phyloP scores from a whole-genome alignment of 2,113 vertebrate species.

The Syrrhaptes paradoxus region DNA sequence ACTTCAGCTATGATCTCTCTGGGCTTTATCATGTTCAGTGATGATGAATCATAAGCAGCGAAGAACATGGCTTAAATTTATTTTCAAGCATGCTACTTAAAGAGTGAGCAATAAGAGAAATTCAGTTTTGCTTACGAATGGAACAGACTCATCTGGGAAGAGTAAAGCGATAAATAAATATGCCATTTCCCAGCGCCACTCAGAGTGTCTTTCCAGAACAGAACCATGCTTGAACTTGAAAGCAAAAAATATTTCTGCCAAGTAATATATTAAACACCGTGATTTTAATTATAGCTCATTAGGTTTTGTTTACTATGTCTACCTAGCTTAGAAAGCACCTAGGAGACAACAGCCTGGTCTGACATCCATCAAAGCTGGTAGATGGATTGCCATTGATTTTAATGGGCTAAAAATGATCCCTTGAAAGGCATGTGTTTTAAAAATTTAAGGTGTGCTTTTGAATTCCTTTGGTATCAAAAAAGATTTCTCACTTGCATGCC shows the following conservation, averaged over 20 bases:
- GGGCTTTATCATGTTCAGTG: neutral
- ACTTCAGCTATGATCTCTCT: neutral
- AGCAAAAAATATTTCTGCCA: neutral
- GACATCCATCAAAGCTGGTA: neutral
- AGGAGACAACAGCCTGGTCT: neutral
- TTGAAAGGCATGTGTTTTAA: neutral
- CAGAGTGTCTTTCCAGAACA: neutral
- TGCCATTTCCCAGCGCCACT: neutral
- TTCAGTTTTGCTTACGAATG: neutral
- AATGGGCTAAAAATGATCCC: neutral
- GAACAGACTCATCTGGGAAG: neutral
- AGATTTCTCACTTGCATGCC: neutral
- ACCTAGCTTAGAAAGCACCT: neutral
- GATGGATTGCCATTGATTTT: neutral
- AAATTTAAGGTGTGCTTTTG: neutral
- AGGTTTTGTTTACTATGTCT: neutral
- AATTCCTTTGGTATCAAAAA: neutral
- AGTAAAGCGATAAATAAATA: neutral
- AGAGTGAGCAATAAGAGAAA: neutral
- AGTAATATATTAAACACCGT: neutral
- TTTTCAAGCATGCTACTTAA: neutral
- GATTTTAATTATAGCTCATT: constrained; percentile 18
- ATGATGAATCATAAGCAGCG: neutral
- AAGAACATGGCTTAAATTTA: neutral
- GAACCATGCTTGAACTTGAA: neutral